These are phyloP conservation scores for Cottus gobio DNA, from an alignment of 2,113 vertebrate species.

Conservation along the genomic window DNA sequence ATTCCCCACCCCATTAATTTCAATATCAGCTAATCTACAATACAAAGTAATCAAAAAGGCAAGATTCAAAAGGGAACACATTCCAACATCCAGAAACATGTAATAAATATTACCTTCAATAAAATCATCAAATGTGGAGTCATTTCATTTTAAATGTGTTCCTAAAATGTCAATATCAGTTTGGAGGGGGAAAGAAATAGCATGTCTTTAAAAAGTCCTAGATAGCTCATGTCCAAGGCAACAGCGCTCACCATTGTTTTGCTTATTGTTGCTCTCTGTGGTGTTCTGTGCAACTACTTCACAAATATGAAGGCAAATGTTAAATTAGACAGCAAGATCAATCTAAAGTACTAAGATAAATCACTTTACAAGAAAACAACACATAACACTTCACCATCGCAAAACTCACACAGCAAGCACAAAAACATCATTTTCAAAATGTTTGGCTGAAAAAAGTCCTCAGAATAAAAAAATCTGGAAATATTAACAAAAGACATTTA, in stretches of 20 bases:
- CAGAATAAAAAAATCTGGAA: slow-evolving; percentile 76
- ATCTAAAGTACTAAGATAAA: slow-evolving; percentile 87
- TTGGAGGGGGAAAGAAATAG: slow-evolving; percentile 86
- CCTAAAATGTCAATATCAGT: slow-evolving; percentile 57
- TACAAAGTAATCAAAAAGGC: slow-evolving; percentile 88
- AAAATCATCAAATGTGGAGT: slow-evolving; percentile 88
- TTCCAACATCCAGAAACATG: slow-evolving; percentile 90
- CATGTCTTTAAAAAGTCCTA: slow-evolving; percentile 88
- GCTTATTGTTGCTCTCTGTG: slow-evolving; percentile 85
- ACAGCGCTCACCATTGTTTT: slow-evolving; percentile 88
- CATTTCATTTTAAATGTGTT: slow-evolving; percentile 89
- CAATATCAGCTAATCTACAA: slow-evolving; percentile 86
- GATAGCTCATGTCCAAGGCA: slow-evolving; percentile 92
- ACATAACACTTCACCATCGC: slow-evolving; percentile 90
- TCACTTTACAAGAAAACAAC: slow-evolving; percentile 87
- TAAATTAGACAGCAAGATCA: slow-evolving; percentile 86
- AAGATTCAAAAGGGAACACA: slow-evolving; percentile 91
- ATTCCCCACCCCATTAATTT: slow-evolving; percentile 71
- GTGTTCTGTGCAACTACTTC: slow-evolving; percentile 85
- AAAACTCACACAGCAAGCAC: slow-evolving; percentile 97
- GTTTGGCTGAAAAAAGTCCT: slow-evolving; percentile 80
- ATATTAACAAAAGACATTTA: slow-evolving; percentile 87
- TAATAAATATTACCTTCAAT: slow-evolving; percentile 91
- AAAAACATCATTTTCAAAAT: slow-evolving; percentile 86
- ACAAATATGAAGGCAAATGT: slow-evolving; percentile 97